Evolutionary conservation across 1,140 invertebrate genomes (phyloP).

Genomic region (Pectinophora gossypiella): DNA sequence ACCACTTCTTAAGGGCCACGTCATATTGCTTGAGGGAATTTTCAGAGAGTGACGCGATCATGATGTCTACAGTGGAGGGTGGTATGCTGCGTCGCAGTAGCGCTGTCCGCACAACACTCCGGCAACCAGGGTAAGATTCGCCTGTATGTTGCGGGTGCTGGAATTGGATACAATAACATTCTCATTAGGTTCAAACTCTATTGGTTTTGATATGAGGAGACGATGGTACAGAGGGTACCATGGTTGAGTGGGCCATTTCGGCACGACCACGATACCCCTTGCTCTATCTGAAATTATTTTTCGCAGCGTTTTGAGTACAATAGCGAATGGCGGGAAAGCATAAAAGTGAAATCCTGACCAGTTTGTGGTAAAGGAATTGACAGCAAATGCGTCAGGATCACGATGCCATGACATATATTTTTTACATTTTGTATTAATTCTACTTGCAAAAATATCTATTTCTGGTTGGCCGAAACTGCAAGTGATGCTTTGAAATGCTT

Average conservation of each 20-base stretch:
- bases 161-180: neutral
- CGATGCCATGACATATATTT: neutral
- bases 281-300: neutral
- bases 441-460: neutral
- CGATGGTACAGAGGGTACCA: no score
- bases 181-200: neutral
- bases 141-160: neutral
- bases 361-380: neutral
- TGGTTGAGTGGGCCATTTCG: neutral
- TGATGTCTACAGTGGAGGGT: neutral
- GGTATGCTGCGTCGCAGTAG: neutral
- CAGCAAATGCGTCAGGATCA: neutral
- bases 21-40: conserved; percentile 3
- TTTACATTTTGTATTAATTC: neutral
- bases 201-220: neutral
- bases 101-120: neutral
- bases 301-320: neutral
- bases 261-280: neutral
- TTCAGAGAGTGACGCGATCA: no score
- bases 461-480: neutral
- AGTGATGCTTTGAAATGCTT: neutral
- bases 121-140: neutral
- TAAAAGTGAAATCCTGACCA: no score
- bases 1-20: neutral
- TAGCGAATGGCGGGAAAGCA: neutral